Base-by-base conservation (phyloP, 1,140 invertebrate genomes). In the Rhyacophila brunnea region DNA sequence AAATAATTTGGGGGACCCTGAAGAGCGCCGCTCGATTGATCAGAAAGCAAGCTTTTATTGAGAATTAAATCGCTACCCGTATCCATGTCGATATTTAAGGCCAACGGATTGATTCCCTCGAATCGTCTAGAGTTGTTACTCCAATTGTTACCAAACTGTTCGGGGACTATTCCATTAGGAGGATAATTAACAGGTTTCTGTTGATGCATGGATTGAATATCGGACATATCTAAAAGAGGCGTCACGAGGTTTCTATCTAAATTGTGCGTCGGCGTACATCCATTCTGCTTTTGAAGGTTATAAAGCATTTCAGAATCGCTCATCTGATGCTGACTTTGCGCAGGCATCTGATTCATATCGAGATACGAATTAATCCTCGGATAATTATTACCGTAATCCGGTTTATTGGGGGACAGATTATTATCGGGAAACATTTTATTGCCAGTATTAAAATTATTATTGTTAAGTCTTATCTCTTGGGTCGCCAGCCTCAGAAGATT, bases 401-500 rank as follows among this genome's bases (percentile, higher is more conserved):
- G n/a, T 40, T 48, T 48, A 45, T 42, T 13, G 20, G 51, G 44
- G 17, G 52, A 55, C n/a, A 46, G 20, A 34, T 46, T 40, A 34
- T 40, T 44, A 20, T 50, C 23, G 11, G 46, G 14, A n/a, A 49
- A 15, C n/a, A 48, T 35, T 50, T 43, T 56, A 15, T 44, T 44
- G 32, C 47, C 54, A 18, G 36, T 51, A 28, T 51, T 52, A 35
- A 48, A 60, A 15, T 45, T 35, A 18, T 14, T 51, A 35, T 55
- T 60, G 40, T 60, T 60, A 10, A 47, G 72, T 0, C 75, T 70
- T 10, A 78, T 74, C 59, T 79, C 74, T 65, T 78, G 75, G 14
- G 77, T 73, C 0, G 77, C 77, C 9, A 79, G 58, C 58, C 74
- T 69, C 18, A 79, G 66, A 13, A 79, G 60, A 45, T 78, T 78